Conservation (phyloP, 2,888 invertebrate species). For the Cactoblastis cactorum region DNA sequence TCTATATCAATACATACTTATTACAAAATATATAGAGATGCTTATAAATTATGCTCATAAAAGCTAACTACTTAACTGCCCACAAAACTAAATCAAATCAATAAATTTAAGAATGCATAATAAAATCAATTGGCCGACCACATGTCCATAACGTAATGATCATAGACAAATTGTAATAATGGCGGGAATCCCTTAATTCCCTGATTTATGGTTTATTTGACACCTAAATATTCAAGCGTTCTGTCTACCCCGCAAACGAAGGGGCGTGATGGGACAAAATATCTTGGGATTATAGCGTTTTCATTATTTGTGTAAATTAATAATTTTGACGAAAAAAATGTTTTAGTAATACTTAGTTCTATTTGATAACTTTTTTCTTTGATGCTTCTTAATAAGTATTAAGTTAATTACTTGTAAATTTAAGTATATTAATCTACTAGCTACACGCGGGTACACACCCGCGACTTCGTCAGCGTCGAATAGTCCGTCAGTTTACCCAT, state of each 20-base stretch:
- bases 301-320: slow-evolving; percentile 42
- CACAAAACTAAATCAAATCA: not conserved
- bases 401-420: too few relatives aligned
- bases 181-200: slow-evolving; percentile 49
- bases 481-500: too few relatives aligned
- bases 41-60: not conserved
- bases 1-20: too few relatives aligned
- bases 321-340: not conserved
- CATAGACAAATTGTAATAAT: slow-evolving; percentile 48
- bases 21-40: too few relatives aligned
- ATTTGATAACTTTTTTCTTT: too few relatives aligned
- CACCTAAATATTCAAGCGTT: slow-evolving; percentile 44
- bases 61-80: not conserved
- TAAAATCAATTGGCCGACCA: slow-evolving; percentile 35
- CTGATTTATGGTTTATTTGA: slow-evolving; percentile 63
- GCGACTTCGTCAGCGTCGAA: too few relatives aligned
- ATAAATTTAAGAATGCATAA: slow-evolving; percentile 2
- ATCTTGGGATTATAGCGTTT: slow-evolving; percentile 47
- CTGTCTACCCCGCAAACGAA: slow-evolving; percentile 40
- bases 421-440: too few relatives aligned
- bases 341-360: not conserved
- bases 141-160: slow-evolving; percentile 33
- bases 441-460: too few relatives aligned
- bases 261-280: slow-evolving; percentile 61
- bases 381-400: too few relatives aligned